These are phyloP conservation scores for Corynorhinus townsendii DNA, from an alignment of 2,113 vertebrate genomes.

Conservation along the genomic window DNA sequence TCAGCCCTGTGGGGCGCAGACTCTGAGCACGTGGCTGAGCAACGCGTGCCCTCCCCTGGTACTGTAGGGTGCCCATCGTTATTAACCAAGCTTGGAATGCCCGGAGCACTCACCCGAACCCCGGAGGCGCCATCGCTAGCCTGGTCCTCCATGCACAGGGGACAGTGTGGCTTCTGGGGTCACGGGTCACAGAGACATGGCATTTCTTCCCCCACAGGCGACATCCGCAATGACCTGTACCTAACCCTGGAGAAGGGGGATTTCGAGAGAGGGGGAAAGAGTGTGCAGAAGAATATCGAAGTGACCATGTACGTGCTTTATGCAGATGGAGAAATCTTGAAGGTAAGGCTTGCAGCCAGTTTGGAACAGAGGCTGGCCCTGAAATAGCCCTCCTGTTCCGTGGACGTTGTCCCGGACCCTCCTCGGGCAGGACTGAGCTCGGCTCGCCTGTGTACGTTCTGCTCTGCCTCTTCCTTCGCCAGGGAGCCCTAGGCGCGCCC, in stretches of 20 bases:
- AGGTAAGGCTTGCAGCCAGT: constrained; percentile 74
- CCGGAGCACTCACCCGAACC: constrained; percentile 64
- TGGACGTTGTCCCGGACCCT: not conserved
- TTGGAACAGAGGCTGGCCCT: not conserved
- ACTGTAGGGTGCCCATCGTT: constrained; percentile 67
- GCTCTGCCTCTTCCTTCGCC: not conserved
- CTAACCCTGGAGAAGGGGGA: constrained; percentile 95
- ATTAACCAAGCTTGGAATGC: constrained; percentile 85
- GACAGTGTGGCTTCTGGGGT: not conserved
- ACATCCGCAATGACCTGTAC: constrained; percentile 96
- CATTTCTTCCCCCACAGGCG: constrained; percentile 81
- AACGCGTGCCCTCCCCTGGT: constrained; percentile 59
- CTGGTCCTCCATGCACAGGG: not conserved
- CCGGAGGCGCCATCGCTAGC: constrained; percentile 57
- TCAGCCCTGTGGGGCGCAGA: constrained; percentile 37
- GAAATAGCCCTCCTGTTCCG: not conserved
- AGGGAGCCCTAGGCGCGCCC: not conserved
- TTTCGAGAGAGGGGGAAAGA: constrained; percentile 98
- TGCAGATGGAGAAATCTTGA: constrained; percentile 92
- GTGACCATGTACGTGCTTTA: constrained; percentile 94
- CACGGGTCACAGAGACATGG: not conserved
- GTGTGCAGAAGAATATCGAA: constrained; percentile 98
- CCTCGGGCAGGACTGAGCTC: not conserved
- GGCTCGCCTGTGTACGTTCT: not conserved
- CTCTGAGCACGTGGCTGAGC: constrained; percentile 77